A percentile compares a stretch with the other conserved stretches of the same genome.
These are phyloP conservation scores for Vultur gryphus DNA, from an alignment of 2,797 vertebrate species.

Conservation along the genomic window DNA sequence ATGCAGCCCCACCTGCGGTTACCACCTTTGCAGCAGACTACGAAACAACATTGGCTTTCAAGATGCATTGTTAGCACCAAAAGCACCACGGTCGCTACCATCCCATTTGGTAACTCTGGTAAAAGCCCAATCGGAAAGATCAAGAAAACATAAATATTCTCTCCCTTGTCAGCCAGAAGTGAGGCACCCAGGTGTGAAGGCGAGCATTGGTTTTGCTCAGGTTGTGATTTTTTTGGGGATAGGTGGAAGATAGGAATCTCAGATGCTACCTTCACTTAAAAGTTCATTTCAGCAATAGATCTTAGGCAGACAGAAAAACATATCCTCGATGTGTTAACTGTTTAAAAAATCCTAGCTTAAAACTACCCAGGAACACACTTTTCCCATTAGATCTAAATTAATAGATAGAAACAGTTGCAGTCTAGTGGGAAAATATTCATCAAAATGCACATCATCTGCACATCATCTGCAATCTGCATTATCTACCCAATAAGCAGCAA, in stretches of 20 bases:
- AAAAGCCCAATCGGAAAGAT: not conserved
- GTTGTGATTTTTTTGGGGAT: not conserved
- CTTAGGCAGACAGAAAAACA: not conserved
- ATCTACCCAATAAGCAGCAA: conserved; percentile 39
- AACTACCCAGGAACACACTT: conserved; percentile 46
- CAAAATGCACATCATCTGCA: conserved; percentile 65
- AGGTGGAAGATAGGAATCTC: not conserved
- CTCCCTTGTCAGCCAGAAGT: not conserved
- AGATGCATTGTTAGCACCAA: not conserved
- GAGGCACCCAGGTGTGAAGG: not conserved
- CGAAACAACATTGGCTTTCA: not conserved
- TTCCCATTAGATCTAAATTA: conserved; percentile 62
- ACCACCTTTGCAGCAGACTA: not conserved
- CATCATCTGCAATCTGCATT: conserved; percentile 61
- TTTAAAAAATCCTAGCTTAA: conserved; percentile 11
- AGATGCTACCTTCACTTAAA: not conserved
- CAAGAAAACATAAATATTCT: not conserved
- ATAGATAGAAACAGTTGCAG: conserved; percentile 62
- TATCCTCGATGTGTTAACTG: rapidly evolving
- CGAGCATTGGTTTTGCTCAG: not conserved
- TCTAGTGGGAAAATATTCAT: conserved; percentile 65
- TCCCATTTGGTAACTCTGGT: not conserved
- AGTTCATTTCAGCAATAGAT: not conserved
- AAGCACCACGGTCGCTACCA: not conserved
- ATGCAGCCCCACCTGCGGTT: not conserved